phyloP scores from a whole-genome alignment of 2,888 invertebrate species.

The Tinea trinotella region DNA sequence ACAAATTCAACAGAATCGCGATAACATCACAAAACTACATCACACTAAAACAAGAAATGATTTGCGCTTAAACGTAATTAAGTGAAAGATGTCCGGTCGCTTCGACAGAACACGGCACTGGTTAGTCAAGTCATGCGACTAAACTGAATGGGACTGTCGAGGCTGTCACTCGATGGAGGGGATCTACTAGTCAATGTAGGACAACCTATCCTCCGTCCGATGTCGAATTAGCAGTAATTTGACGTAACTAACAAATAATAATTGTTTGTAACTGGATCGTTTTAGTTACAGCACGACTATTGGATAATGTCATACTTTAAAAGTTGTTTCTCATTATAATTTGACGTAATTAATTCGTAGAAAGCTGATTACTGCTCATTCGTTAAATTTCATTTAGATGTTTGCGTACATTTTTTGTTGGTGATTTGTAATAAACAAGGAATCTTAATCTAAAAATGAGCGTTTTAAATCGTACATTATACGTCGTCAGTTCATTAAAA shows the following conservation, averaged over 20 bases:
- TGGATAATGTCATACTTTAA: constrained; percentile 1
- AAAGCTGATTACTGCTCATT: not conserved
- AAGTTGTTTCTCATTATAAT: constrained; percentile 7
- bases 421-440: too few species aligned
- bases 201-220: constrained; percentile 3
- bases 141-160: not conserved
- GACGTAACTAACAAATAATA: not conserved
- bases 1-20: not conserved
- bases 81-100: constrained; percentile 3
- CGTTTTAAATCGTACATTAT: too few species aligned
- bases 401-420: too few species aligned
- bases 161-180: constrained; percentile 8
- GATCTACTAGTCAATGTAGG: not conserved
- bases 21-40: not conserved
- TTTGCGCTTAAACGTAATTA: not conserved
- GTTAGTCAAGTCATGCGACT: not conserved
- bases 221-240: not conserved
- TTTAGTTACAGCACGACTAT: not conserved
- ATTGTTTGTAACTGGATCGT: not conserved
- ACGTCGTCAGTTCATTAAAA: too few species aligned
- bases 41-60: not conserved
- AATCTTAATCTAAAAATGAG: too few species aligned
- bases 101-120: not conserved
- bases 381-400: too few species aligned
- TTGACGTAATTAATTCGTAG: not conserved